These are phyloP conservation scores for Emydocephalus ijimae DNA, from an alignment of 2,113 vertebrate genomes.

Conservation along the genomic window DNA sequence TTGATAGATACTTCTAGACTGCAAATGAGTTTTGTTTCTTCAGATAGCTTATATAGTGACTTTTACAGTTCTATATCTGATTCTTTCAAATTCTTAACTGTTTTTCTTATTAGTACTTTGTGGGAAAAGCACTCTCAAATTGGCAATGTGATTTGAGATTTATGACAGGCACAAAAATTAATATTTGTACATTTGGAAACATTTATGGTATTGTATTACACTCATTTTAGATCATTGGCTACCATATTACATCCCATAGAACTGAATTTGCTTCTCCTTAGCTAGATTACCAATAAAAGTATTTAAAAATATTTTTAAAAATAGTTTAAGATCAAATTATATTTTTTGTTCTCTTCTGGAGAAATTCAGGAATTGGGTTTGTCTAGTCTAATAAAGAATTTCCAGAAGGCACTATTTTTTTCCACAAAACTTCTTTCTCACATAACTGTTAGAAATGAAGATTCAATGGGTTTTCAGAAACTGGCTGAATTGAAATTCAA, in stretches of 20 bases:
- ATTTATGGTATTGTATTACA: conserved; percentile 61
- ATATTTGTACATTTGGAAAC: conserved; percentile 63
- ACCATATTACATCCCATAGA: conserved; percentile 45
- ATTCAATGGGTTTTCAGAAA: not conserved
- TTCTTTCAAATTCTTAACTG: conserved; percentile 58
- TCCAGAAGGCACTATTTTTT: not conserved
- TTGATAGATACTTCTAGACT: conserved; percentile 46
- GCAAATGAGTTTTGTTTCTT: conserved; percentile 36
- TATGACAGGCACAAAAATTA: conserved; percentile 66
- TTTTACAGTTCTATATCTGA: conserved; percentile 64
- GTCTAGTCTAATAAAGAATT: not conserved
- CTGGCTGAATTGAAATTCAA: not conserved
- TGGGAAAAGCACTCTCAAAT: conserved; percentile 49
- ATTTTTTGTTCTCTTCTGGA: not conserved
- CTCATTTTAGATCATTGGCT: conserved; percentile 62
- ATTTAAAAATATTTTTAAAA: conserved; percentile 35
- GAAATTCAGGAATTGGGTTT: not conserved
- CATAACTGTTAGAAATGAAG: not conserved
- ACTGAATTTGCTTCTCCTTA: conserved; percentile 32
- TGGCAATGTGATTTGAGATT: conserved; percentile 64
- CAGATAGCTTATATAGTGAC: conserved; percentile 55
- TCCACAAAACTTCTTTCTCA: not conserved
- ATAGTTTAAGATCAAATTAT: conserved; percentile 45
- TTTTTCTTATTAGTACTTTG: conserved; percentile 58
- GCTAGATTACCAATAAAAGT: conserved; percentile 26